Percentiles rank a stretch among this genome's conserved stretches.
Evolutionary conservation across 1,140 invertebrate species (phyloP).

Genomic region (Nautilus pompilius): DNA sequence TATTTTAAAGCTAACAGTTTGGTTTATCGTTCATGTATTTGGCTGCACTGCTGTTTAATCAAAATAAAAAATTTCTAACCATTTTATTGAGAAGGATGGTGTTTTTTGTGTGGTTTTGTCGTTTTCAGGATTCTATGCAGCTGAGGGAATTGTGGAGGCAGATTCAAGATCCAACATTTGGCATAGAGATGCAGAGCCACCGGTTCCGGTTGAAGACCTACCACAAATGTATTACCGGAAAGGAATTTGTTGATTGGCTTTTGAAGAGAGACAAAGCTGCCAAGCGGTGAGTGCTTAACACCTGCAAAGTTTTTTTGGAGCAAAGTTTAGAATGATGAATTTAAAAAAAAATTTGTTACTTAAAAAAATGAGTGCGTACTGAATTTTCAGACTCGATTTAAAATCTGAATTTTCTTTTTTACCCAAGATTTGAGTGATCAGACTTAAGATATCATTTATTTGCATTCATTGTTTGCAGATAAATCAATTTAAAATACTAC

Average conservation of each 20-base stretch:
- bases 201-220: slow-evolving; percentile 67
- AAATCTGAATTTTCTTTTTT: not conserved
- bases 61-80: too few relatives aligned
- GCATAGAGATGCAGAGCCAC: slow-evolving; percentile 65
- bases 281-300: slow-evolving; percentile 52
- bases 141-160: slow-evolving; percentile 72
- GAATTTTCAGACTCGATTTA: not conserved
- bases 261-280: slow-evolving; percentile 68
- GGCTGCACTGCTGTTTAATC: too few relatives aligned
- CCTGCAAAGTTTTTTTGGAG: not conserved
- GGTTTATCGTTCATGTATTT: not conserved
- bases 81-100: too few relatives aligned
- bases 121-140: slow-evolving; percentile 69
- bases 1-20: slow-evolving; percentile 2
- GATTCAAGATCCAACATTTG: slow-evolving; percentile 63
- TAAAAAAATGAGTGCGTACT: not conserved
- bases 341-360: too few relatives aligned
- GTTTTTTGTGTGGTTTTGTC: not conserved
- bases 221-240: slow-evolving; percentile 68
- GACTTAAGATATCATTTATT: too few relatives aligned
- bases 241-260: slow-evolving; percentile 75
- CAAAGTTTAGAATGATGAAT: too few relatives aligned
- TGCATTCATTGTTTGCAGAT: too few relatives aligned
- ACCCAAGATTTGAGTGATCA: too few relatives aligned
- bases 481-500: too few relatives aligned